A percentile compares a stretch with the other conserved stretches of the same genome.
phyloP scores from a whole-genome alignment of 2,797 vertebrate genomes.

The Hapalemur alaotrensis region DNA sequence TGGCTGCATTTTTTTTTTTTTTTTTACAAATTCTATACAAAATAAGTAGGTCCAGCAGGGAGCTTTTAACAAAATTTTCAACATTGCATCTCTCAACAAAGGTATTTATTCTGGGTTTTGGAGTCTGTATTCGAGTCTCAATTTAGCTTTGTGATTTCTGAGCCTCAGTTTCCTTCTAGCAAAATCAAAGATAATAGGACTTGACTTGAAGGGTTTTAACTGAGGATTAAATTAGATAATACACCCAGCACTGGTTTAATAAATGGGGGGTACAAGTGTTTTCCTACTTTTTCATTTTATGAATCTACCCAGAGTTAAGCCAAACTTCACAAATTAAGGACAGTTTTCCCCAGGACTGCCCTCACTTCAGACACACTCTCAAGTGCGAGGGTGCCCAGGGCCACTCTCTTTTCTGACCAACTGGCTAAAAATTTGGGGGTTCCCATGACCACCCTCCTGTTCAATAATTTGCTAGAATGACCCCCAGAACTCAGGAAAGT shows the following conservation, averaged over 20 bases:
- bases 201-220: neutral
- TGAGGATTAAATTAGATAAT: neutral
- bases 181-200: neutral
- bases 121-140: neutral
- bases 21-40: neutral
- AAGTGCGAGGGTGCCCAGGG: neutral
- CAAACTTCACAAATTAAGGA: neutral
- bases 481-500: neutral
- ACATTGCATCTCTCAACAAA: neutral
- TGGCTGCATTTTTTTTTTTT: neutral
- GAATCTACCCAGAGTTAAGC: neutral
- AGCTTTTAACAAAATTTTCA: neutral
- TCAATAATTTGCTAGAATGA: neutral
- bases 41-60: neutral
- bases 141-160: neutral
- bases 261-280: neutral
- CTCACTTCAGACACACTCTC: neutral
- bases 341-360: neutral
- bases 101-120: neutral
- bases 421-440: neutral
- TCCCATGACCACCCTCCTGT: neutral
- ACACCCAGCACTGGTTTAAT: neutral
- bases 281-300: neutral
- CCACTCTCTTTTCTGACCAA: neutral
- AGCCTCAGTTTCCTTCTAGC: neutral